Base-by-base conservation (phyloP, 2,113 vertebrate species). In the Campylorhamphus procurvoides region DNA sequence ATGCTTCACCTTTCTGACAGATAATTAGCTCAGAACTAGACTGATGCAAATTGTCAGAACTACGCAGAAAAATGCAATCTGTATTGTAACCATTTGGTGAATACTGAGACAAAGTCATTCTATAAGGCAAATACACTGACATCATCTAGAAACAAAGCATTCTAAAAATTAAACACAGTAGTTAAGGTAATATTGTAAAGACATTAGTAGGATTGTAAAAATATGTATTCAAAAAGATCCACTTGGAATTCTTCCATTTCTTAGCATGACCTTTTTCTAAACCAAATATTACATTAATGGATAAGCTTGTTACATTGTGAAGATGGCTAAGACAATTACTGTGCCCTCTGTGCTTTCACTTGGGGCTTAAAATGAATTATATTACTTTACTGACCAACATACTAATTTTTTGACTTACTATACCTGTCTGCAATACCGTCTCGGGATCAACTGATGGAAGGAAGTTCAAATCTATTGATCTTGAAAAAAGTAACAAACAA, bases 401-500 rank as follows among this genome's bases (percentile, higher is more conserved):
- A 39, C 39, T 59, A 0, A n/a, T 68, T 66, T 94, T 84, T 87
- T 40, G 44, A 96, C 96, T 97, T 98, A 99, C 93, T 87, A 59
- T 97, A 97, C 99, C 99, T 80, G 99, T 99, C 97, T 99, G 99
- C 72, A 99, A 98, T 73, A 99, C 99, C 3, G 98, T 99, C 97
- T 99, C 99, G 20, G 99, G 99, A 97, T 99, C 99, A 97, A 99
- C 98, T 5, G 99, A 99, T 11, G 99, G 99, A 97, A 99, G 97
- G 77, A 98, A 98, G 94, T 98, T 98, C 97, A 98, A 98, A 96
- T 99, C 99, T 77, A 99, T 96, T 84, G 99, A 98, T 93, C 99
- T 99, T 96, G 60, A 96, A 94, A 96, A 40, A 71, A 86, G 44
- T 11, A 87, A 60, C 12, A 72, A 80, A 88, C 35, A 80, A 2